These are phyloP conservation scores for Drosophila heteroneura DNA, from an alignment of 2,888 invertebrate genomes.

Conservation along the genomic window DNA sequence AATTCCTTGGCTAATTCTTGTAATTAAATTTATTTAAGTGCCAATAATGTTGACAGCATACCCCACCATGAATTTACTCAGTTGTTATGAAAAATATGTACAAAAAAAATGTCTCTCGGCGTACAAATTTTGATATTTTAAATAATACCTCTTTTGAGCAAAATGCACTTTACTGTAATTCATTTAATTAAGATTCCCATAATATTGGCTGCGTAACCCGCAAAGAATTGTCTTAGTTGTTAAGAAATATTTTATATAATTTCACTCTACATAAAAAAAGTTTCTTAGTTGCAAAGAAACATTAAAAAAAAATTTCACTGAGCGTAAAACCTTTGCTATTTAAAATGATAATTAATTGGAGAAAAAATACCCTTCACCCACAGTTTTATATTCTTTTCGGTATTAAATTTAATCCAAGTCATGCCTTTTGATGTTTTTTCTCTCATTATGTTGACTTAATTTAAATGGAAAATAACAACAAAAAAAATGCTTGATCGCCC, in stretches of 20 bases:
- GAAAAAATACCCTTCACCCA: not conserved
- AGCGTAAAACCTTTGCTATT: not conserved
- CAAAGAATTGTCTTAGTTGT: not conserved
- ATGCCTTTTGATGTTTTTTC: not conserved
- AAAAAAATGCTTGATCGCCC: not conserved
- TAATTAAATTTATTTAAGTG: not conserved
- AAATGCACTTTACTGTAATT: not conserved
- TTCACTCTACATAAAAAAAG: not conserved
- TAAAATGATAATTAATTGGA: not conserved
- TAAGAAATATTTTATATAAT: not conserved
- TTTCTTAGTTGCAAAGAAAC: too few relatives aligned
- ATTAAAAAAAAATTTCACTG: not conserved
- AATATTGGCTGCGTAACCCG: not conserved
- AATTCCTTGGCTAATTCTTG: not conserved
- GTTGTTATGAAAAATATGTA: not conserved
- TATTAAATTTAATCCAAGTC: not conserved
- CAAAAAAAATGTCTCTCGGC: not conserved
- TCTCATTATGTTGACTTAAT: not conserved
- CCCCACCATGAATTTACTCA: not conserved
- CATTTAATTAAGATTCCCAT: not conserved
- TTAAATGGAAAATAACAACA: not conserved
- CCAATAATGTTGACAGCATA: not conserved
- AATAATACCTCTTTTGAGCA: not conserved
- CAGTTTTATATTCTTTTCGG: not conserved
- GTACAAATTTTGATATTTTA: not conserved